phyloP scores from a whole-genome alignment of 2,888 invertebrate genomes.

The Tetragnatha montana region DNA sequence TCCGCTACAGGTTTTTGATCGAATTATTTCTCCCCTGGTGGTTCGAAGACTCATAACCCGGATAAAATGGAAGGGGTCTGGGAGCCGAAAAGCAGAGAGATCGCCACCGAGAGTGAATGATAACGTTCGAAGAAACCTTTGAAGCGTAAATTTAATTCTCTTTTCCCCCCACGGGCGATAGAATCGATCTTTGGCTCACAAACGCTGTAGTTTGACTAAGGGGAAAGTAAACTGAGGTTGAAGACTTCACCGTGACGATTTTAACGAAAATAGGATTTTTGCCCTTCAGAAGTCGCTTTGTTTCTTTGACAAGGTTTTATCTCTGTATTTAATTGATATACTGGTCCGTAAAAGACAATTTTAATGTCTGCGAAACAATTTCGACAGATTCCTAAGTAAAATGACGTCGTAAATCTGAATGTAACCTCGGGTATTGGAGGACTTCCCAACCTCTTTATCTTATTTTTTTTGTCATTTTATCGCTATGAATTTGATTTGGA shows the following conservation, averaged over 20 bases:
- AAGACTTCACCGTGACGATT: neutral
- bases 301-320: too few relatives aligned
- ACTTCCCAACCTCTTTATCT: too few relatives aligned
- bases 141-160: constrained; percentile 1
- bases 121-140: neutral
- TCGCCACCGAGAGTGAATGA: neutral
- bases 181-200: neutral
- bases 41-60: neutral
- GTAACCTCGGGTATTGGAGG: too few relatives aligned
- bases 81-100: neutral
- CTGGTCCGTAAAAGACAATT: too few relatives aligned
- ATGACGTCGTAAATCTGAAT: too few relatives aligned
- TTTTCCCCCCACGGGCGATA: neutral
- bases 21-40: neutral
- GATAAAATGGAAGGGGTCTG: neutral
- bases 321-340: too few relatives aligned
- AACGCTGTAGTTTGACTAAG: neutral
- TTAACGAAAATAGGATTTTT: neutral
- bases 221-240: neutral
- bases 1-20: neutral
- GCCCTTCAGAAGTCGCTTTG: too few relatives aligned
- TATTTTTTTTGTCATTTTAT: too few relatives aligned
- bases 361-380: too few relatives aligned
- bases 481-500: too few relatives aligned
- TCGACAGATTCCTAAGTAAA: too few relatives aligned